A percentile compares a stretch with the other conserved stretches of the same genome.
phyloP scores from a whole-genome alignment of 2,888 invertebrate species.

The Actias luna region DNA sequence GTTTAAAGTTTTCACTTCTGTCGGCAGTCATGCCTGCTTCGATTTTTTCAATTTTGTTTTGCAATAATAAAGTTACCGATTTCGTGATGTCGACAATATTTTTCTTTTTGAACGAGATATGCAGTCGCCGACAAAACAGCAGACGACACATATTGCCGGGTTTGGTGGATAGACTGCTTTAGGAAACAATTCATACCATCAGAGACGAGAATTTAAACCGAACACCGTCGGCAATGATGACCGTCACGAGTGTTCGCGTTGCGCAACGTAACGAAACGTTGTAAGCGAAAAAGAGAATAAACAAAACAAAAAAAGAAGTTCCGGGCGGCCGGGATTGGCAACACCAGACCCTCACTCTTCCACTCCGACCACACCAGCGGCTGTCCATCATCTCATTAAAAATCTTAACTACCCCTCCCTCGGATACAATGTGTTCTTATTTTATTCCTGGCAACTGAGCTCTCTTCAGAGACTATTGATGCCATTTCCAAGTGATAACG shows the following conservation, averaged over 20 bases:
- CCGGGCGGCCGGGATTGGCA: constrained; percentile 46
- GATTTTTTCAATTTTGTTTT: no score
- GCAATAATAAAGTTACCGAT: no score
- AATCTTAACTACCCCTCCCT: not conserved
- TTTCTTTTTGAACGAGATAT: no score
- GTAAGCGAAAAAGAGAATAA: constrained; percentile 74
- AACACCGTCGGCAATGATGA: constrained; percentile 55
- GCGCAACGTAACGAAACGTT: constrained; percentile 55
- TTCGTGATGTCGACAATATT: no score
- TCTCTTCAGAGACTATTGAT: no score
- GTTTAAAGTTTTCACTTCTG: no score
- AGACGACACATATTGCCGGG: constrained; percentile 13
- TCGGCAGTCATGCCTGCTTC: no score
- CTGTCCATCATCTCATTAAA: not conserved
- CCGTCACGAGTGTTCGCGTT: constrained; percentile 51
- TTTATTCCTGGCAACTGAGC: no score
- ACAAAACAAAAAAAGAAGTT: constrained; percentile 76
- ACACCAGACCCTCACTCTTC: constrained; percentile 26
- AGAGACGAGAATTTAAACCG: constrained; percentile 52
- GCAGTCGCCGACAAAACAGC: no score
- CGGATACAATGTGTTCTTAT: no score
- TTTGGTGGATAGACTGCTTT: not conserved
- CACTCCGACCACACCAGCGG: constrained; percentile 15
- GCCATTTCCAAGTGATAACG: no score
- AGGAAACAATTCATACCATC: constrained; percentile 42